Conservation (phyloP, 2,113 vertebrate genomes). For the Apus apus region DNA sequence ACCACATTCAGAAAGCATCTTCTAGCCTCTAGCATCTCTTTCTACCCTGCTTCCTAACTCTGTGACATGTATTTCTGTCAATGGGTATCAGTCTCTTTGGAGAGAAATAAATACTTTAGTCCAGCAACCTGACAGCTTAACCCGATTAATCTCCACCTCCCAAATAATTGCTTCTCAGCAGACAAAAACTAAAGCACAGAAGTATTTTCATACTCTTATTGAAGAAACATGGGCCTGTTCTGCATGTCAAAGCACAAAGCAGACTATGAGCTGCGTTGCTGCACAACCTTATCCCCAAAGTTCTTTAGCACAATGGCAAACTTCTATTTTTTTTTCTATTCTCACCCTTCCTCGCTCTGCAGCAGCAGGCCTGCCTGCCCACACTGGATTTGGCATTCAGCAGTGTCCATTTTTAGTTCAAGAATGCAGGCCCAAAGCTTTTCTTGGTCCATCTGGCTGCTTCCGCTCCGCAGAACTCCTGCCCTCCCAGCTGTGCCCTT, state of each 20-base stretch:
- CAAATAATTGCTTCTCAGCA: background rate
- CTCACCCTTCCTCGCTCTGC: background rate
- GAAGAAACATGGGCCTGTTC: background rate
- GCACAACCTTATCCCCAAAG: background rate
- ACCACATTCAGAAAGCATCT: background rate
- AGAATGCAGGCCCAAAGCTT: rapidly evolving
- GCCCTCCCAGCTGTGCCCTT: background rate
- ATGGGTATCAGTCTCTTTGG: background rate
- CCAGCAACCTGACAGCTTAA: background rate
- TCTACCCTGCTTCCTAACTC: background rate
- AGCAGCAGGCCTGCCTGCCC: background rate
- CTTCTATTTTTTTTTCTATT: background rate
- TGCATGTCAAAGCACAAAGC: background rate
- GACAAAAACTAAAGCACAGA: background rate
- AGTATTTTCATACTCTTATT: background rate
- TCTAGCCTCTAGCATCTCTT: background rate
- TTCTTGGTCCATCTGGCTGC: background rate
- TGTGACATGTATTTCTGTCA: background rate
- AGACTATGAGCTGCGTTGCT: background rate
- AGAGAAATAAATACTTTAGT: background rate
- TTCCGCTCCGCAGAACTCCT: background rate
- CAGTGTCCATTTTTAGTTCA: background rate
- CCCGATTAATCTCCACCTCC: background rate
- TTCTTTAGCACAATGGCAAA: background rate
- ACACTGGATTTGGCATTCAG: background rate